Base-by-base conservation (phyloP, 2,888 invertebrate species). In the Amphipyra tragopoginis region DNA sequence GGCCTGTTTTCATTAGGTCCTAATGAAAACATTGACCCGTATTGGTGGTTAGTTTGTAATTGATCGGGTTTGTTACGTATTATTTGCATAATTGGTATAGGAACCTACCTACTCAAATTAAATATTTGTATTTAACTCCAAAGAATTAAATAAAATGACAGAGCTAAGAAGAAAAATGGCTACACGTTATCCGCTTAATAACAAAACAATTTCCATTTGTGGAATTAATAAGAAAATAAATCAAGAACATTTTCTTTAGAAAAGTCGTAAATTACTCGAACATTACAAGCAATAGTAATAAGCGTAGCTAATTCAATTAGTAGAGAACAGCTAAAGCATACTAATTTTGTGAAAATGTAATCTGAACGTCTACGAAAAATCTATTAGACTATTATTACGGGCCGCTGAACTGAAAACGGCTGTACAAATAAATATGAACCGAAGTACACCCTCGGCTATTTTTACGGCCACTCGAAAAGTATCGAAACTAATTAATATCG, bases 401-500 rank as follows among this genome's bases (percentile, higher is more conserved):
- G 38, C 43, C 45, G n/a, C 33, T 61, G 55, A 73, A 57, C 53
- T 45, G 51, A 57, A 77, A 68, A 60, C 50, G 26, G 15, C n/a
- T 38, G 21, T 52, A 43, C 44, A 67, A 72, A 72, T 72, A 72
- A 65, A 66, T 51, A 57, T 60, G n/a, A 61, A 44, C 44, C 47
- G 42, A 61, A 50, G 48, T 62, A 68, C 48, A 65, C 38, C 59
- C 48, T 64, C 45, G 36, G 42, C 7, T 56, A 69, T 65, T 68
- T 65, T 65, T 56, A 51, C 47, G 49, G 59, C 62, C 43, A 63
- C 68, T 69, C 55, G 69, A 63, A 68, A 76, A 76, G 66, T 64
- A 64, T 67, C 72, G 60, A 72, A 78, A 72, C 75, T 74, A 80
- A 80, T 80, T 78, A 72, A 73, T 80, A 84, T 84, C 84, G 91